These are phyloP conservation scores for Chrysolina oricalcia DNA, from an alignment of 2,888 invertebrate genomes.

Conservation along the genomic window DNA sequence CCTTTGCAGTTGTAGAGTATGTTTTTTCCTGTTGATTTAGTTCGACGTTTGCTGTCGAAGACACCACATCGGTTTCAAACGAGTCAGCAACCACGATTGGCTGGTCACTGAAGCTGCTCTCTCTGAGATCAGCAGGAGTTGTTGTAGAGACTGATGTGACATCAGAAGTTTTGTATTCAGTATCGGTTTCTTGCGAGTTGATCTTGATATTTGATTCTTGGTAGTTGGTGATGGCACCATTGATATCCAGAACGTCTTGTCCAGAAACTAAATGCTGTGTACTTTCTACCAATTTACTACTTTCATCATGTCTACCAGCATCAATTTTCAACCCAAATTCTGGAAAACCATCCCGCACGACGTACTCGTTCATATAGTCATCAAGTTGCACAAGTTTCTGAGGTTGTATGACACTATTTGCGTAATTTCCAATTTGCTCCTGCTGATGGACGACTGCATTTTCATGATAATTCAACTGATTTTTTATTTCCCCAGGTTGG, in stretches of 20 bases:
- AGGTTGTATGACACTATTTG: background rate
- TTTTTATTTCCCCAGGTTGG: background rate
- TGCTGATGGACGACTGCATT: too few relatives aligned
- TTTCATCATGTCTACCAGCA: constrained; percentile 61
- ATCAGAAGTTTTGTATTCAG: constrained; percentile 38
- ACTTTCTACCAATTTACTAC: constrained; percentile 74
- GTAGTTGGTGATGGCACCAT: constrained; percentile 69
- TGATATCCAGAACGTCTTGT: constrained; percentile 79
- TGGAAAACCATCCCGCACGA: background rate
- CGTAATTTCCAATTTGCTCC: too few relatives aligned
- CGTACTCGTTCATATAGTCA: constrained; percentile 10
- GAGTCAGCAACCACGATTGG: constrained; percentile 70
- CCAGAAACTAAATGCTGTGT: constrained; percentile 78
- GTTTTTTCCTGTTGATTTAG: constrained; percentile 45
- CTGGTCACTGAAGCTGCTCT: constrained; percentile 60
- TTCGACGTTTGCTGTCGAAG: constrained; percentile 59
- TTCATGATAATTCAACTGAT: too few relatives aligned
- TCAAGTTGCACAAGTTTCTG: constrained; percentile 29
- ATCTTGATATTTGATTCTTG: constrained; percentile 27
- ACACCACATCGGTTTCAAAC: constrained; percentile 59
- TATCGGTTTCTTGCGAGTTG: constrained; percentile 34
- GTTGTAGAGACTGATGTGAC: constrained; percentile 52
- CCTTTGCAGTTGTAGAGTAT: constrained; percentile 59
- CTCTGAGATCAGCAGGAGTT: constrained; percentile 48
- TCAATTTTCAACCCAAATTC: constrained; percentile 68